phyloP scores from a whole-genome alignment of 2,888 invertebrate species.

The Hesperia comma region DNA sequence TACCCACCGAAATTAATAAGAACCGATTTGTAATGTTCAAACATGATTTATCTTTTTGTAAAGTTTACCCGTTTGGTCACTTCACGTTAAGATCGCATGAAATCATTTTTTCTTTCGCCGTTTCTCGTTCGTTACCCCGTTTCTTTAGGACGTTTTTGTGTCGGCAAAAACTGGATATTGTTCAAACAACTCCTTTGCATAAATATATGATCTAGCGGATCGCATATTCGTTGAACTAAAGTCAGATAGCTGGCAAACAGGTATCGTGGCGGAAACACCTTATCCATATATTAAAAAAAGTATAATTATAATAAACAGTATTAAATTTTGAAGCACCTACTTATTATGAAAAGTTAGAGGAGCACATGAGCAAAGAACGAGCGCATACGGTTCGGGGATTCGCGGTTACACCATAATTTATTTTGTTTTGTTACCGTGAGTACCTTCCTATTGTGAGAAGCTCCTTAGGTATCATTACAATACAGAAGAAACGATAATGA shows the following conservation, averaged over 20 bases:
- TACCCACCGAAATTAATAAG: no score
- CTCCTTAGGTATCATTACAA: neutral
- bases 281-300: neutral
- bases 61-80: no score
- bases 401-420: neutral
- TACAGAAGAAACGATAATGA: neutral
- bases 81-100: neutral
- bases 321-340: no score
- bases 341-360: no score
- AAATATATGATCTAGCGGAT: neutral
- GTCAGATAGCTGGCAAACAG: neutral
- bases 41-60: no score
- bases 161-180: neutral
- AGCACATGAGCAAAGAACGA: no score
- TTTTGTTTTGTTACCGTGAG: neutral
- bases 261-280: neutral
- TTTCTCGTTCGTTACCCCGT: neutral
- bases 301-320: no score
- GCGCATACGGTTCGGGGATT: no score
- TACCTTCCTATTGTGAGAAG: neutral
- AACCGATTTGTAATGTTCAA: no score
- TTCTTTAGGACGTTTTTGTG: neutral
- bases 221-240: neutral
- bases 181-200: neutral
- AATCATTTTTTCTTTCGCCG: neutral